Evolutionary conservation across 30 jellyfish, hydroid and myxozoan species (phyloP).

Genomic region (Aurelia sp.): DNA sequence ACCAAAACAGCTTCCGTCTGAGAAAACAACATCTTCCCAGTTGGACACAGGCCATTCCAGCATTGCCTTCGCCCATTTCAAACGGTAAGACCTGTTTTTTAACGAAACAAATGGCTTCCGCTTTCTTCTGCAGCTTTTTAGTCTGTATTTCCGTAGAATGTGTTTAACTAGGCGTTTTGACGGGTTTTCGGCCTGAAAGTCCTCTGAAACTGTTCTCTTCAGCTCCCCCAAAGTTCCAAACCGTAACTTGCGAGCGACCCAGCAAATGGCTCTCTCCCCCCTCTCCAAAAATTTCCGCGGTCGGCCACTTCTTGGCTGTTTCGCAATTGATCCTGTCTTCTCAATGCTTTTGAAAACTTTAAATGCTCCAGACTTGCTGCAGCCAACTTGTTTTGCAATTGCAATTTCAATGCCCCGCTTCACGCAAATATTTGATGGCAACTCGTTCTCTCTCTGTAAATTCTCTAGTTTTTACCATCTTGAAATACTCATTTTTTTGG

Average conservation of each 20-base stretch:
- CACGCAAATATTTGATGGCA: neutral
- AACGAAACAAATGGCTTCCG: too few species aligned
- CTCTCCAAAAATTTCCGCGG: neutral
- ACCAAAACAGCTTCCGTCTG: too few species aligned
- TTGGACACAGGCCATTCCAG: too few species aligned
- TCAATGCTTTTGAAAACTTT: neutral
- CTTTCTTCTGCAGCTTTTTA: too few species aligned
- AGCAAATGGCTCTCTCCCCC: neutral
- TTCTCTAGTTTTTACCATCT: neutral
- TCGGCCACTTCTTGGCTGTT: conserved; percentile 3
- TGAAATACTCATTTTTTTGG: too few species aligned
- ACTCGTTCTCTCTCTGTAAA: neutral
- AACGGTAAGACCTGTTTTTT: too few species aligned
- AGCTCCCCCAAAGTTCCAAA: neutral
- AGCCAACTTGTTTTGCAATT: conserved; percentile 1
- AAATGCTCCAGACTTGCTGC: conserved; percentile 1
- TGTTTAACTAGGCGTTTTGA: too few species aligned
- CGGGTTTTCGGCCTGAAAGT: too few species aligned
- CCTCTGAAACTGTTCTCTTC: too few species aligned
- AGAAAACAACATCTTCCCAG: too few species aligned
- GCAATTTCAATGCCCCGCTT: neutral
- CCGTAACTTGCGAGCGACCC: neutral
- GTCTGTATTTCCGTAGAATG: too few species aligned
- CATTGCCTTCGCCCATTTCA: too few species aligned
- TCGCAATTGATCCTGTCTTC: neutral